Evolutionary conservation across 2,888 invertebrate genomes (phyloP).

Genomic region (Asteroscopus sphinx): DNA sequence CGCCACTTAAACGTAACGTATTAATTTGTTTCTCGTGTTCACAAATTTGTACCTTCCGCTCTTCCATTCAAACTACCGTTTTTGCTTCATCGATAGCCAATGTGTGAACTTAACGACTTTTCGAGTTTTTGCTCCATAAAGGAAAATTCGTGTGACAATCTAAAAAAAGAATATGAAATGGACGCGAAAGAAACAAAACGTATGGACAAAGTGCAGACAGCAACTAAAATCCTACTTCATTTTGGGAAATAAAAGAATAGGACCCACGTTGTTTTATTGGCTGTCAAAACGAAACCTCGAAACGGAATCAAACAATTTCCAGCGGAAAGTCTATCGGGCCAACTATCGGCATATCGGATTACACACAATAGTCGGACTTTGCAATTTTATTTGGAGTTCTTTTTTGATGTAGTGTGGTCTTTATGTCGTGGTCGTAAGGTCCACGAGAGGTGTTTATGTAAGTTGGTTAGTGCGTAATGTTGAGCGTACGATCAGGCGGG

Average conservation of each 20-base stretch:
- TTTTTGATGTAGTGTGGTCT: slow-evolving; percentile 58
- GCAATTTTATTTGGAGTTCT: slow-evolving; percentile 59
- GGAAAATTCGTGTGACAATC: slow-evolving; percentile 50
- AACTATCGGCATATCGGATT: slow-evolving; percentile 84
- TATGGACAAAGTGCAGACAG: slow-evolving; percentile 52
- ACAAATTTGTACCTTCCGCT: slow-evolving; percentile 84
- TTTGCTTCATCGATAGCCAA: slow-evolving; percentile 58
- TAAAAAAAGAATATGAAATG: slow-evolving; percentile 51
- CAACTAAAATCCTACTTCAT: slow-evolving; percentile 50
- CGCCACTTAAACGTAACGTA: slow-evolving; percentile 61
- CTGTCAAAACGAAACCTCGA: slow-evolving; percentile 72
- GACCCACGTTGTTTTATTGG: slow-evolving; percentile 61
- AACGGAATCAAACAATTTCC: slow-evolving; percentile 82
- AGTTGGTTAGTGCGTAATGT: slow-evolving; percentile 76
- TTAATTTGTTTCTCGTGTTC: slow-evolving; percentile 87
- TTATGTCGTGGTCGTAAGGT: slow-evolving; percentile 67
- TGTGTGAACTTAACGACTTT: slow-evolving; percentile 54
- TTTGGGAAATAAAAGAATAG: slow-evolving; percentile 51
- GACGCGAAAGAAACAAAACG: slow-evolving; percentile 50
- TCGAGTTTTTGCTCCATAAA: slow-evolving; percentile 48
- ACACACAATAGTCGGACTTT: slow-evolving; percentile 79
- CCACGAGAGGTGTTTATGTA: slow-evolving; percentile 54
- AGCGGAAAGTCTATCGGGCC: slow-evolving; percentile 77
- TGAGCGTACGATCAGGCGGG: slow-evolving; percentile 81
- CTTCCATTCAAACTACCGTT: slow-evolving; percentile 67